These are phyloP conservation scores for Columbina picui DNA, from an alignment of 2,113 vertebrate species.

Conservation along the genomic window DNA sequence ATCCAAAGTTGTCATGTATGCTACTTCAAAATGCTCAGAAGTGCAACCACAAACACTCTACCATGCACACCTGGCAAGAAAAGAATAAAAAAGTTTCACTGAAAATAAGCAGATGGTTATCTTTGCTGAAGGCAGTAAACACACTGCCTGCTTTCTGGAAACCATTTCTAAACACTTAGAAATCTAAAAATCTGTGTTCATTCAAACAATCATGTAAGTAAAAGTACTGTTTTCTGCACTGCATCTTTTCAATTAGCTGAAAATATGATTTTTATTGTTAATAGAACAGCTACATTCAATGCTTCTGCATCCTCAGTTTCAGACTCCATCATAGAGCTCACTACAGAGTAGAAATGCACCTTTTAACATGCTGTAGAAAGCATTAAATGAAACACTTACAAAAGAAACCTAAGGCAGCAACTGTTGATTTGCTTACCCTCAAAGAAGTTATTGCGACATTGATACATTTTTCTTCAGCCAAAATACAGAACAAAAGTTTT, in stretches of 20 bases:
- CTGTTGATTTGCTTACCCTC: background rate
- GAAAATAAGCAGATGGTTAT: conserved; percentile 22
- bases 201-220: background rate
- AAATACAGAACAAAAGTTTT: background rate
- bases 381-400: background rate
- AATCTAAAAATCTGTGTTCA: background rate
- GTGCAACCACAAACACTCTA: background rate
- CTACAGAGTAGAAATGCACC: background rate
- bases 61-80: background rate
- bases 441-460: background rate
- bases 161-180: background rate
- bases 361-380: background rate
- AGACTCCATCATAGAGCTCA: background rate
- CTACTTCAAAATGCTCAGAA: background rate
- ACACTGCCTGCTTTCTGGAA: conserved; percentile 14
- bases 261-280: background rate
- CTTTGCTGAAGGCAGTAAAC: background rate
- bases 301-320: background rate
- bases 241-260: background rate
- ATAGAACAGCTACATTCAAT: background rate
- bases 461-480: background rate
- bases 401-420: background rate
- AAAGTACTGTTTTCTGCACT: background rate
- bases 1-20: background rate
- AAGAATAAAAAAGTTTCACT: background rate